Evolutionary conservation across 2,797 vertebrate genomes (phyloP), one percentile per base, ranked within the genome.

Genomic region (Pteropus rufus): DNA sequence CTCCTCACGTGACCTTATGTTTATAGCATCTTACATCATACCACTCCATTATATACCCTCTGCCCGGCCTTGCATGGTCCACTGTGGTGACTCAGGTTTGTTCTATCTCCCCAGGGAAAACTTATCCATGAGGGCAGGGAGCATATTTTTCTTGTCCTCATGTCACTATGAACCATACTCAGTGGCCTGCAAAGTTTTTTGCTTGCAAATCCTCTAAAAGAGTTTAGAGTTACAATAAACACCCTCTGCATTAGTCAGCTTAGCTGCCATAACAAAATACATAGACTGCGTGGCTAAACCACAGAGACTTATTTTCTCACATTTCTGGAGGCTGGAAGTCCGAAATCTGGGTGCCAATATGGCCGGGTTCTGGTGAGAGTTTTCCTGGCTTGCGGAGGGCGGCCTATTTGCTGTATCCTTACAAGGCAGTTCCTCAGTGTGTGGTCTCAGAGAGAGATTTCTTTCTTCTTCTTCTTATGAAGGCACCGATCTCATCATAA

Each of bases 1-100:
- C 26, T 0, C 2, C 44, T 29, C 54, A 41, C 0, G 0, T 3
- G 5, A 2, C 4, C 26, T 16, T 7, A 15, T 39, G 16, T 16
- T 31, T 12, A 39, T 0, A 44, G 52, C 41, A 49, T 60, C n/a
- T 29, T 3, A 14, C 44, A 7, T 12, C 4, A 1, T 7, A 19
- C 26, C 26, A 31, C 60, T 49, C 26, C 16, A 5, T 26, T 3
- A 7, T 3, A 12, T 10, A 64, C 39, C 29, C 46, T 11, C 34
- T 16, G 9, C 29, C 34, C 4, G 19, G 69, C 52, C 44, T 62
- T 3, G 6, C 41, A 10, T 0, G 2, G 41, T 14, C 29, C 80
- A 31, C 39, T 14, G 0, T 3, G 21, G 34, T 39, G 46, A 26
- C 29, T 6, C 7, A 2, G n/a, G 60, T 7, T 15, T 34, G 23